Evolutionary conservation across 2,113 vertebrate species (phyloP), one percentile per base, ranked within the genome.

Genomic region (Hypomesus transpacificus): DNA sequence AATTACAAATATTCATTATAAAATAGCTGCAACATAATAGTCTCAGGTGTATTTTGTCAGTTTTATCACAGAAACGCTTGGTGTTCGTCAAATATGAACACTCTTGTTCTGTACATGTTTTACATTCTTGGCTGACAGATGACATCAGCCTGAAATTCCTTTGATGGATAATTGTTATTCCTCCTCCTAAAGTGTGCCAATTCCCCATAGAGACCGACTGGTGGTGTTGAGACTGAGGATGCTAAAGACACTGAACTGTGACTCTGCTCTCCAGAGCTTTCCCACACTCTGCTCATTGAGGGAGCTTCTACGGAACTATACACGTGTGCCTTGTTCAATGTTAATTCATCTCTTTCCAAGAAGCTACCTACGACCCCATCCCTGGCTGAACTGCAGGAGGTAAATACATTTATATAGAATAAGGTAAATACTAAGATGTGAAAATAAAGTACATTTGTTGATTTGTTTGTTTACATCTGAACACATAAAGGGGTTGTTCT

Each of bases 311-410:
- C 67, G 53, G 62, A 76, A 89, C 89, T 90, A 90, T 84, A 75
- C 87, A 82, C 87, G 83, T 91, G 90, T 88, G 88, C 89, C 90
- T 89, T 85, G 83, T 92, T 87, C 88, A 84, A 91, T 88, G 89
- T 79, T 89, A 90, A 91, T 87, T 76, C 75, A 68, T 57, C 78
- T 81, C 61, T 68, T 69, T 80, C 78, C 81, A 82, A 66, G 77
- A 59, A 73, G 81, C 73, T 75, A 81, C 24, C 56, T 24, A 72
- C 34, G 8, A 77, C 56, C 73, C 72, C 76, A 53, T 71, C 74
- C 78, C 74, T 4, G 54, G 61, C 78, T 82, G 54, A 60, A 4
- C 21, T 21, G 20, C 22, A 59, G 20, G 22, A 22, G 9, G 22
- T 24, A 59, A 13, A 22, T 20, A 3, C 57, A 59, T 59, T 24